These are phyloP conservation scores for Rosalia funebris DNA, from an alignment of 2,888 invertebrate genomes.

Conservation along the genomic window DNA sequence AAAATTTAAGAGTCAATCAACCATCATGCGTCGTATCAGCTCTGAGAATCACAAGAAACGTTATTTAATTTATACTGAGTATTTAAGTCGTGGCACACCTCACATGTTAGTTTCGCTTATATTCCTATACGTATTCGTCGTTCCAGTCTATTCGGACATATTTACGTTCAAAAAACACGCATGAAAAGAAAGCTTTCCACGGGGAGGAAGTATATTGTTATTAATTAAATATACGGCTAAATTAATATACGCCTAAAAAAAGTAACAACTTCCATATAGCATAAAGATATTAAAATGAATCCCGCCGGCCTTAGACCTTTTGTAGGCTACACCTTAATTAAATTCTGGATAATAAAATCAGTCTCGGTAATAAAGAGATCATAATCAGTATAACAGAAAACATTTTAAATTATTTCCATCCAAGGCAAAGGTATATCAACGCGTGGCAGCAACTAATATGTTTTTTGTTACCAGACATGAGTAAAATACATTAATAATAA, in stretches of 20 bases:
- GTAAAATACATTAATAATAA: constrained; percentile 42
- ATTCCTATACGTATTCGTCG: too few relatives aligned
- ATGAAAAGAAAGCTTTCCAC: background rate
- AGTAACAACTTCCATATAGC: constrained; percentile 14
- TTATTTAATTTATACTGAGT: too few relatives aligned
- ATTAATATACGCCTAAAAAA: constrained; percentile 10
- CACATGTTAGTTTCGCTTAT: too few relatives aligned
- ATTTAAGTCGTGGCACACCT: too few relatives aligned
- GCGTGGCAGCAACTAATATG: constrained; percentile 43
- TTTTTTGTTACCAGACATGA: constrained; percentile 40
- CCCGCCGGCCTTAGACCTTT: constrained; percentile 17
- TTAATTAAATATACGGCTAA: constrained; percentile 16
- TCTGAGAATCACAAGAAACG: too few relatives aligned
- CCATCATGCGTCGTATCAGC: too few relatives aligned
- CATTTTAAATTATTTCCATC: constrained; percentile 45
- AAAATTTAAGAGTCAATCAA: too few relatives aligned
- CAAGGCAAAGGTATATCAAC: constrained; percentile 38
- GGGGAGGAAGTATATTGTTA: constrained; percentile 6
- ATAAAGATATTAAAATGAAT: constrained; percentile 23
- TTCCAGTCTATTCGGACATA: too few relatives aligned
- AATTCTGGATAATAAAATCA: constrained; percentile 37
- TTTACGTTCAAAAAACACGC: too few relatives aligned
- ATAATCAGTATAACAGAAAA: constrained; percentile 41
- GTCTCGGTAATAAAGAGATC: constrained; percentile 44
- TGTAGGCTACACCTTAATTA: constrained; percentile 32